Percentiles rank a stretch among this genome's conserved stretches.
Conservation (phyloP, 2,888 invertebrate species). For the Colletes collaris region DNA sequence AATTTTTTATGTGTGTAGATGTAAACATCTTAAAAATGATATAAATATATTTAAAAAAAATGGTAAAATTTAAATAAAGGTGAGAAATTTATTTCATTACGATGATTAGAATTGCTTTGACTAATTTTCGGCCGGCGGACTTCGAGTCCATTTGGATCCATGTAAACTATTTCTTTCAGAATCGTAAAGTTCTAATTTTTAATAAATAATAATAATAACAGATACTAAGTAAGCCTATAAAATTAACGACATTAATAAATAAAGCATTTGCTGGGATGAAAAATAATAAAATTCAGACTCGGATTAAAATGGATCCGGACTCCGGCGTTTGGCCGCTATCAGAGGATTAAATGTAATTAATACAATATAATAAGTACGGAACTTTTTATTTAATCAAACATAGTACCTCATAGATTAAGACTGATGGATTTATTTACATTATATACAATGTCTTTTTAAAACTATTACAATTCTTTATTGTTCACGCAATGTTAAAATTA, state of each 20-base stretch:
- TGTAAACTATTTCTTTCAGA: too few relatives aligned
- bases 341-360: too few relatives aligned
- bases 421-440: conserved; percentile 81
- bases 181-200: too few relatives aligned
- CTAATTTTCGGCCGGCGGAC: conserved; percentile 7
- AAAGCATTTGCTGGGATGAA: too few relatives aligned
- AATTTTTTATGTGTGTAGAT: conserved; percentile 23
- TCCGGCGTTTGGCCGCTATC: too few relatives aligned
- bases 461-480: conserved; percentile 67
- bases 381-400: conserved; percentile 77
- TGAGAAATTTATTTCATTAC: conserved; percentile 24
- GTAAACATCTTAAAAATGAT: conserved; percentile 44
- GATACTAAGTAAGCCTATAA: too few relatives aligned
- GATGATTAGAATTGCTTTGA: background rate
- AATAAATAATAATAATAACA: too few relatives aligned
- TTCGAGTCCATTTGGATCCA: too few relatives aligned
- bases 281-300: too few relatives aligned
- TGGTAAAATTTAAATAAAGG: conserved; percentile 39
- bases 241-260: too few relatives aligned
- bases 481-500: conserved; percentile 69
- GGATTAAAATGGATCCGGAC: too few relatives aligned
- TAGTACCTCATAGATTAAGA: conserved; percentile 70
- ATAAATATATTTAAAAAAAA: conserved; percentile 51
- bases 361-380: conserved; percentile 24
- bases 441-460: conserved; percentile 77